Base-by-base conservation (phyloP, 2,113 vertebrate genomes). In the Lanius collurio region DNA sequence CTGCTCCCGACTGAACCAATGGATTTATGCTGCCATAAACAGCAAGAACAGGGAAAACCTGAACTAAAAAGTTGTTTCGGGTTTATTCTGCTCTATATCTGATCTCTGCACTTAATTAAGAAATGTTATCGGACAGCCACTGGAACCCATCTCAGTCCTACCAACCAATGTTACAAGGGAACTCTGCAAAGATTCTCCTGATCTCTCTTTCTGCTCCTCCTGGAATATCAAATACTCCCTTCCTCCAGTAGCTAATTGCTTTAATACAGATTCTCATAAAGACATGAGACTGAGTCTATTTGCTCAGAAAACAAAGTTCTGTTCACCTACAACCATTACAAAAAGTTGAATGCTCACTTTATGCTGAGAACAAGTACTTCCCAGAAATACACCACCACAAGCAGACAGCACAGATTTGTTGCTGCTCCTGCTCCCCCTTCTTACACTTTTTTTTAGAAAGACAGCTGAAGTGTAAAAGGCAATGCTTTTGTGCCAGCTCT, bases 81-180 rank as follows among this genome's bases (percentile, higher is more conserved):
- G 69, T 71, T 81, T 50, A 83, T 37, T 89, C 74, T 94, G 33
- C 28, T 74, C 81, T 55, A 0, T 80, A 90, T 92, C 69, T 75
- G 49, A 96, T 96, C 70, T 83, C 83, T 65, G 49, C 62, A 73
- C 56, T 94, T 94, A 85, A 87, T 88, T 88, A 94, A 95, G 46
- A 90, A 90, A 69, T 13, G 19, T 82, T 95, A 93, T 84, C 89
- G 70, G 11, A 52, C 41, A 69, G 46, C 35, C 77, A 37, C 35
- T 37, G 37, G 21, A 42, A 88, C 55, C 50, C 47, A 88, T 26
- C 46, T 65, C 69, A 52, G 19, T 87, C 73, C 78, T 80, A 79
- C 75, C 69, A 83, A 28, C 30, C 5, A 1, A 1, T 55, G 33
- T 37, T 55, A 64, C 60, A 90, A 15, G 2, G 71, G 31, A 60